Conservation (phyloP, 2,797 vertebrate species). For the Pseudochirops cupreus region DNA sequence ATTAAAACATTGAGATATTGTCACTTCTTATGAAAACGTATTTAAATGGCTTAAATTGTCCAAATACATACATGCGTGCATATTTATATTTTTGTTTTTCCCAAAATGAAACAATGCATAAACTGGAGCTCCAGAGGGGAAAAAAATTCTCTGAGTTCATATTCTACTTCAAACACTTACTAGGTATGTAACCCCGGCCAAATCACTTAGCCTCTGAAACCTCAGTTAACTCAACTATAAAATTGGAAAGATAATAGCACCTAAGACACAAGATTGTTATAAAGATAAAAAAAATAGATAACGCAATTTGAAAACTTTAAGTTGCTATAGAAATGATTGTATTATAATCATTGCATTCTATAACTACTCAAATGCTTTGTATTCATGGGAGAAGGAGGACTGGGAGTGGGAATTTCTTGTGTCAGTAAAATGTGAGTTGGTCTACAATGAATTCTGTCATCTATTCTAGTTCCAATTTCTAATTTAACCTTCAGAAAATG, state of each 20-base stretch:
- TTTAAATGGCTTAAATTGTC: background rate
- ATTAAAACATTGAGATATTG: background rate
- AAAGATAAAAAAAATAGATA: background rate
- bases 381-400: too few relatives aligned
- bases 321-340: background rate
- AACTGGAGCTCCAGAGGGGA: background rate
- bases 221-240: background rate
- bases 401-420: too few relatives aligned
- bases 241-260: conserved; percentile 1
- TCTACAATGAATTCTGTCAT: too few relatives aligned
- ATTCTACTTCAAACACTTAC: background rate
- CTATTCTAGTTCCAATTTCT: background rate
- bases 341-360: background rate
- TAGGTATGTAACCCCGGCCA: background rate
- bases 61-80: background rate
- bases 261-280: background rate
- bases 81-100: background rate
- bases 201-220: background rate
- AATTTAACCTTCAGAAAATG: background rate
- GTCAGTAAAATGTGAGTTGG: too few relatives aligned
- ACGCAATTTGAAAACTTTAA: too few relatives aligned
- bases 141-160: background rate
- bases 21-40: background rate
- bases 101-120: background rate
- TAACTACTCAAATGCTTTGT: too few relatives aligned